Conservation (phyloP, 37 sponge, comb jelly and placozoan species). For the Cladorhizidae sp. region DNA sequence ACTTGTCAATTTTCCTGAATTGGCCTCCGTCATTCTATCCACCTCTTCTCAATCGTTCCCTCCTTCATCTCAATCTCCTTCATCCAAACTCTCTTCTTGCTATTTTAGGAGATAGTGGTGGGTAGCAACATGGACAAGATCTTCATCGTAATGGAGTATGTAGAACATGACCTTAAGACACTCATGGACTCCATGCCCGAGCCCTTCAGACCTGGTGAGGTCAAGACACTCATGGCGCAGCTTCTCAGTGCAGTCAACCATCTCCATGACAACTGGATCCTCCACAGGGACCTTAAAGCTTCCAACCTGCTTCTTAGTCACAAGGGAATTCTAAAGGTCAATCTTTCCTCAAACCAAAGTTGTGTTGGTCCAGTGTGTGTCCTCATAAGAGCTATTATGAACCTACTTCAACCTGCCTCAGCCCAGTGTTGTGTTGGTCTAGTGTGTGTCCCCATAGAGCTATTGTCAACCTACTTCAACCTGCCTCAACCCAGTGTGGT, state of each 20-base stretch:
- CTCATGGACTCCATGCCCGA: constrained; percentile 97
- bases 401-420: no score
- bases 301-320: constrained; percentile 97
- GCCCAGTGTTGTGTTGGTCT: no score
- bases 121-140: constrained; percentile 98
- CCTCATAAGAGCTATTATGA: no score
- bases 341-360: background rate
- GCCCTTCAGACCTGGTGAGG: constrained; percentile 89
- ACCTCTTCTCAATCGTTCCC: background rate
- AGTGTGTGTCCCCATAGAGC: no score
- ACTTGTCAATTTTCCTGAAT: background rate
- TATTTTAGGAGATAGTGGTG: constrained; percentile 94
- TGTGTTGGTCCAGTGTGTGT: background rate
- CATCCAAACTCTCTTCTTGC: background rate
- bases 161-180: constrained; percentile 97
- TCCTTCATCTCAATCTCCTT: background rate
- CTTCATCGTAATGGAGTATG: constrained; percentile 97
- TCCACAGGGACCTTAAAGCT: constrained; percentile 94
- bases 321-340: constrained; percentile 83
- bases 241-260: constrained; percentile 90
- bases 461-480: no score
- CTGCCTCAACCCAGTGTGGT: no score
- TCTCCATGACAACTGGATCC: constrained; percentile 99
- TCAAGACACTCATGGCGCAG: constrained; percentile 93
- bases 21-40: no score